Evolutionary conservation across 2,797 vertebrate genomes (phyloP), one percentile per base, ranked within the genome.

Genomic region (Pteronotus mesoamericanus): DNA sequence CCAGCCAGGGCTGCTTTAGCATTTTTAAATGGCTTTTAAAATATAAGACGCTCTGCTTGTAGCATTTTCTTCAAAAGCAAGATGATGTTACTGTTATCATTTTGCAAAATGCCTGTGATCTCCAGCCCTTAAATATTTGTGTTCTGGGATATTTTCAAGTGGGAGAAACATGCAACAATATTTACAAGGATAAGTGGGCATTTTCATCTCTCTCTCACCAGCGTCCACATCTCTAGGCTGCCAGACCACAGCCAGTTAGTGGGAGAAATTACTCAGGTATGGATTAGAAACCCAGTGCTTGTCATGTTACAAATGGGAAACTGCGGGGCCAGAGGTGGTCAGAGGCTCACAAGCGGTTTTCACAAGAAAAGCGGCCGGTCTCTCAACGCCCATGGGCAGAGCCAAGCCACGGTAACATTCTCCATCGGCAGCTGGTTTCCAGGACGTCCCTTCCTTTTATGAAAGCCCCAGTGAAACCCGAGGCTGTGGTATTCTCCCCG

Each of bases 21-120:
- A 48, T 18, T 39, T 88, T 44, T 84, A 80, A 80, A 80, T 57
- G 80, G 22, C 59, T 88, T 94, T 94, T 83, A 82, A 89, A 91
- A 61, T 22, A 37, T n/a, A 84, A 79, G 5, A 9, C 42, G n/a
- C 2, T 21, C 55, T 46, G 11, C 68, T 82, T 61, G 80, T 3
- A 91, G 48, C 37, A 53, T 57, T 90, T 86, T 75, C n/a, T 71
- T 72, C 77, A 53, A 57, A 78, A n/a, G n/a, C 16, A 61, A 92
- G 79, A 68, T 37, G 79, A 68, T 37, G 5, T 72, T 42, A 53
- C 5, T 91, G n/a, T 1, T 18, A 57, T 64, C 57, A 21, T 57
- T 89, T 69, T 71, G 19, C 79, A 86, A 88, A 92, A 66, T 22
- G 32, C n/a, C 46, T 85, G n/a, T 92, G 39, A 79, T 37, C 69